Evolutionary conservation across 1,140 invertebrate genomes (phyloP), one percentile per base, ranked within the genome.

Genomic region (Papilio polyxenes): DNA sequence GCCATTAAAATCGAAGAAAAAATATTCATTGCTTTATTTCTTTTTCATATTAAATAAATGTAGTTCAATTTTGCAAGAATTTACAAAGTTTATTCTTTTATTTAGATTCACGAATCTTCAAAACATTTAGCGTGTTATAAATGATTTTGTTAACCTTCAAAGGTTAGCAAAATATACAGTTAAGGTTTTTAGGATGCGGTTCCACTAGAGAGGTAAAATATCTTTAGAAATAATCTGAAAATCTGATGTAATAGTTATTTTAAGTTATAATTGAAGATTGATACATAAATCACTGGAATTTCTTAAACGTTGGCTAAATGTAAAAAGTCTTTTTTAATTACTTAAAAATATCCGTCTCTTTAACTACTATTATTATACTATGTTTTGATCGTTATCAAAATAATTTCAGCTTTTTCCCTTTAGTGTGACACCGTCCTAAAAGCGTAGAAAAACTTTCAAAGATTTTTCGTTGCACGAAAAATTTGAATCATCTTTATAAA

Each of bases 401-500:
- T 10, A 53, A 53, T 9, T 53, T 53, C 23, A 31, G 23, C 23
- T 31, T 31, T 31, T 31, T 31, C 23, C 23, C 23, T 31, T 65
- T 31, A 31, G 23, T 65, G 62, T 65, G 23, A 65, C 20, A 31
- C 0, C 3, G 31, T 23, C 62, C 23, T 65, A 65, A 31, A 31
- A 31, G 23, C 62, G 62, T 65, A 13, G 62, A n/a, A 13, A 3
- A 59, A 59, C 15, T 31, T 23, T 31, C 23, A 65, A 65, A 65
- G 62, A 31, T 20, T 62, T 65, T 65, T 31, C 23, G 10, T 65
- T 23, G 62, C 62, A 65, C 62, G 62, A 65, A 65, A 65, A 65
- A 65, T 31, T 65, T 65, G 9, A 65, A 65, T 31, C 11, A 23
- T 9, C 9, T 10, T 20, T 13, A 31, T 31, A 31, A 65, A 65